Evolutionary conservation across 2,797 vertebrate species (phyloP).

Genomic region (Phrynocephalus guinanensis): DNA sequence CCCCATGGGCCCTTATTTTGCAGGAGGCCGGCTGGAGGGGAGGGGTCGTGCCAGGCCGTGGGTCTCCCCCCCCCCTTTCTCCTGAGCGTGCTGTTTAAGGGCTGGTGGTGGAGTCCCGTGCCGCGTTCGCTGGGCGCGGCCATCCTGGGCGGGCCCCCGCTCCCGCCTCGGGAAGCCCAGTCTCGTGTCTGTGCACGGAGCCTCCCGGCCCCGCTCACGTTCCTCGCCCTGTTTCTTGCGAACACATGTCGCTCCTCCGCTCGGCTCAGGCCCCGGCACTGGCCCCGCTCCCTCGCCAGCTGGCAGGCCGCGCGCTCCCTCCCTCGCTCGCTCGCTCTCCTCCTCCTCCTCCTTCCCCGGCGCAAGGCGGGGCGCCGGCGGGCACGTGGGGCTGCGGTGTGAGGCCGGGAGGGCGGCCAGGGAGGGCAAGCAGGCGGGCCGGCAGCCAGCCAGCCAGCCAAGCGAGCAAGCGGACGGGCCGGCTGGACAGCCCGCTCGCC

Average conservation of each 20-base stretch:
- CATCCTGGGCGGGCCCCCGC: not conserved
- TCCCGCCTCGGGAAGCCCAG: slow-evolving; percentile 3
- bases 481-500: not conserved
- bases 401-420: not conserved
- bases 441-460: too few species aligned
- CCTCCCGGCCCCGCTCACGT: slow-evolving; percentile 33
- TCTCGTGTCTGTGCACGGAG: slow-evolving; percentile 51
- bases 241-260: slow-evolving; percentile 31
- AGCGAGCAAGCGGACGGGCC: not conserved
- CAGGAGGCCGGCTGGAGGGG: too few species aligned
- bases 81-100: not conserved
- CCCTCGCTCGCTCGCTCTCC: too few species aligned
- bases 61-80: too few species aligned
- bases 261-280: slow-evolving; percentile 46
- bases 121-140: not conserved
- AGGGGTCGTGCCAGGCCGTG: too few species aligned
- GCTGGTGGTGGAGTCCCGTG: slow-evolving; percentile 9
- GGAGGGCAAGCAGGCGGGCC: not conserved
- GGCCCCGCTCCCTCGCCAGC: slow-evolving; percentile 56
- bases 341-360: slow-evolving; percentile 30
- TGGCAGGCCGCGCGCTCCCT: slow-evolving; percentile 10
- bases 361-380: slow-evolving; percentile 58
- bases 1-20: too few species aligned
- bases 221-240: slow-evolving; percentile 33
- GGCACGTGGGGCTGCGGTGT: slow-evolving; percentile 32